These are phyloP conservation scores for Phylloscopus trochiloides DNA, from an alignment of 2,113 vertebrate genomes.

Conservation along the genomic window DNA sequence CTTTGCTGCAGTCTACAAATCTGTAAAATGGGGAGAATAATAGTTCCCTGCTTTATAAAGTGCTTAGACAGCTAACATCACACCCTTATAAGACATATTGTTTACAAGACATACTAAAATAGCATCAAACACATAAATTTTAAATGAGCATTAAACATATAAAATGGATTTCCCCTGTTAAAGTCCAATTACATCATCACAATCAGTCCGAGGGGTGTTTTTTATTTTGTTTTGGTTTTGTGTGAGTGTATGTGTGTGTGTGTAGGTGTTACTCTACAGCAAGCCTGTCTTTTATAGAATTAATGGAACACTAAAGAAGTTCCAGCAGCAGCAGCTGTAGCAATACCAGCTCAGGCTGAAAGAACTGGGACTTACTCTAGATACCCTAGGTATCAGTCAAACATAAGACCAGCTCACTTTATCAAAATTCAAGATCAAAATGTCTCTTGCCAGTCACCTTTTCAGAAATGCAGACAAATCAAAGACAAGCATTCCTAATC, in stretches of 20 bases:
- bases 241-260: too few species aligned
- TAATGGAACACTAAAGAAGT: background rate
- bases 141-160: background rate
- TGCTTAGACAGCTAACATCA: background rate
- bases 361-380: background rate
- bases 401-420: background rate
- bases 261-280: background rate
- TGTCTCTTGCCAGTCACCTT: background rate
- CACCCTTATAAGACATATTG: background rate
- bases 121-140: background rate
- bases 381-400: background rate
- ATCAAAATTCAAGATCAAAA: background rate
- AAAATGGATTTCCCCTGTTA: background rate
- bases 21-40: background rate
- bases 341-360: background rate
- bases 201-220: background rate
- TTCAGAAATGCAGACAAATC: background rate
- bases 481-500: background rate
- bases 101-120: background rate
- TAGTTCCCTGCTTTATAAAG: background rate
- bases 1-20: constrained; percentile 10
- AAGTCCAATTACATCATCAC: background rate
- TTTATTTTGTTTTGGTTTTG: background rate
- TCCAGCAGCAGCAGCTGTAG: background rate
- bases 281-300: background rate